Conservation (phyloP, 2,888 invertebrate genomes). For the Eremobia ochroleuca region DNA sequence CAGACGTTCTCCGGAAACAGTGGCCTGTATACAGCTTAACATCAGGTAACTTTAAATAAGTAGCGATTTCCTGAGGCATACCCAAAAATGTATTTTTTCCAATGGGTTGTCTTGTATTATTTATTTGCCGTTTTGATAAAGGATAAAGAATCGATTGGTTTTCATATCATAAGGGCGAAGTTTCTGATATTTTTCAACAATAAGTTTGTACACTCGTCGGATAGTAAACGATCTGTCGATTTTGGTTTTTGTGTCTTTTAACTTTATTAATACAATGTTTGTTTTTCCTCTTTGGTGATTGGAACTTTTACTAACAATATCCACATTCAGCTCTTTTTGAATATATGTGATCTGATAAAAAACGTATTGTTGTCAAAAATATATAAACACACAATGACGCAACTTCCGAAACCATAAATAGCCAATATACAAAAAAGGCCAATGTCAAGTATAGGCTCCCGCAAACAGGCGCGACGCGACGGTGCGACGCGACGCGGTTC, state of each 20-base stretch:
- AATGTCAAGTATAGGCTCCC: background rate
- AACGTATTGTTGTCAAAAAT: no score
- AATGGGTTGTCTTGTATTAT: background rate
- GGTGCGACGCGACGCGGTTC: background rate
- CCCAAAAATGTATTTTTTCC: background rate
- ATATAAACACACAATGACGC: no score
- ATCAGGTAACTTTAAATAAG: no score
- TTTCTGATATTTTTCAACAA: background rate
- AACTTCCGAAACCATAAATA: no score
- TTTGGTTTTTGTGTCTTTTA: background rate
- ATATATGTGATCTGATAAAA: no score
- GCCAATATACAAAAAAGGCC: background rate
- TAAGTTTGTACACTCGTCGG: background rate
- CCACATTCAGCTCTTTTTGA: no score
- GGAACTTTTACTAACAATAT: no score
- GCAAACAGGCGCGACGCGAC: background rate
- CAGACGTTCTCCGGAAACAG: background rate
- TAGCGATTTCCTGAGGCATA: background rate
- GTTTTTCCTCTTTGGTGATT: no score
- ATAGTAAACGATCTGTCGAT: background rate
- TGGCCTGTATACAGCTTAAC: background rate
- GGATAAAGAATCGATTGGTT: background rate
- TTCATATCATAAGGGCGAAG: background rate
- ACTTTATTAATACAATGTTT: no score
- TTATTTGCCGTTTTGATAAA: background rate